Evolutionary conservation across 2,888 invertebrate species (phyloP), one percentile per base, ranked within the genome.

Genomic region (Gastrophysa polygoni): DNA sequence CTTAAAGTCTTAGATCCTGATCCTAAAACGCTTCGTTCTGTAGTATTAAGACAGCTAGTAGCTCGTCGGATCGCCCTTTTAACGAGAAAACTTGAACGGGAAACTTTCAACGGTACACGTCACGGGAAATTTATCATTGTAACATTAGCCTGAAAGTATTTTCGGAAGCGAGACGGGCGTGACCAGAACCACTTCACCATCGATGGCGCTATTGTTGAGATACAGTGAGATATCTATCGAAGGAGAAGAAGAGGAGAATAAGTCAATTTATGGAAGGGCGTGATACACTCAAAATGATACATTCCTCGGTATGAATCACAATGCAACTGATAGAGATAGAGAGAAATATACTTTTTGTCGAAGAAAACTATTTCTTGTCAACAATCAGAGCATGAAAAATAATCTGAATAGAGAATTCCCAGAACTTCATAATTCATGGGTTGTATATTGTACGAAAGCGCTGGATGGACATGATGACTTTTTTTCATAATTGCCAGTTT

Each of bases 61-160:
- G 28, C 54, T 34, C 24, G 20, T 11, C 54, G 24, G 6, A 17
- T 24, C 21, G 20, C 14, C 38, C 21, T 38, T 54, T 29, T 54
- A 54, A 54, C 54, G 28, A 54, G 54, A 44, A 54, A 54, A 57
- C 57, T 47, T 57, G 48, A 21, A 11, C 21, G 20, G 28, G 48
- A 57, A 59, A 59, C 59, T 59, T 59, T 46, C 18, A 59, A 44
- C 51, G 58, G 59, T 51, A 59, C 59, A 59, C 32, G 44, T 46
- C 52, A 29, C 38, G 38, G 61, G 28, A 61, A 61, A 61, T 61
- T 61, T 61, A 61, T 57, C 44, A 57, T 56, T 49, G 50, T 46
- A 61, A 61, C 56, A 49, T 61, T 57, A 44, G 46, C 11, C 52
- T 54, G 32, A 16, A 49, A 52, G 14, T 43, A 48, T 28, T 18